phyloP scores from a whole-genome alignment of 1,140 invertebrate species.

The Drosophila lowei region DNA sequence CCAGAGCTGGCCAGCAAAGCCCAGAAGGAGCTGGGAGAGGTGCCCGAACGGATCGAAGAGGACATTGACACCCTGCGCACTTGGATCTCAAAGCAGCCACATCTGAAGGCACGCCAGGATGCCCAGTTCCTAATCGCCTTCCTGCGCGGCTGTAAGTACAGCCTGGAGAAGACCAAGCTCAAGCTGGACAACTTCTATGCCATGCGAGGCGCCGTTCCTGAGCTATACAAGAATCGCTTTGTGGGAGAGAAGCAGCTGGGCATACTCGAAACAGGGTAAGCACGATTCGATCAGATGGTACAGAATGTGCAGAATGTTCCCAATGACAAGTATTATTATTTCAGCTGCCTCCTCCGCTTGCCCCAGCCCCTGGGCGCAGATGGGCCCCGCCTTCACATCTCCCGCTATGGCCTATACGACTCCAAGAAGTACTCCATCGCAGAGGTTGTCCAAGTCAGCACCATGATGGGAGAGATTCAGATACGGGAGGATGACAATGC shows the following conservation, averaged over 20 bases:
- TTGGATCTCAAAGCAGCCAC: constrained; percentile 87
- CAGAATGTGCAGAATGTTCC: neutral
- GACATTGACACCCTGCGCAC: constrained; percentile 85
- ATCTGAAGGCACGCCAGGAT: constrained; percentile 84
- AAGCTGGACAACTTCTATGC: constrained; percentile 88
- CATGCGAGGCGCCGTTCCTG: constrained; percentile 85
- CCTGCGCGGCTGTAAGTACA: constrained; percentile 88
- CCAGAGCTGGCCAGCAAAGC: constrained; percentile 83
- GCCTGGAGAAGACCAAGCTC: constrained; percentile 86
- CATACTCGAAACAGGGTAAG: constrained; percentile 72
- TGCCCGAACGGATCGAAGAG: constrained; percentile 84
- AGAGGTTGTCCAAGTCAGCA: constrained; percentile 82
- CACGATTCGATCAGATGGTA: neutral
- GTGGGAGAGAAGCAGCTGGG: constrained; percentile 71
- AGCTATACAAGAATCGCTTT: constrained; percentile 83
- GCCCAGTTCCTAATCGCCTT: constrained; percentile 86
- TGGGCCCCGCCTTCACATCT: constrained; percentile 84
- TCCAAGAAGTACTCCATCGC: constrained; percentile 82
- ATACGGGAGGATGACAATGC: constrained; percentile 83
- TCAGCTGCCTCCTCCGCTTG: constrained; percentile 72
- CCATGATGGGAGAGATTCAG: constrained; percentile 83
- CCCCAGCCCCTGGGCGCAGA: constrained; percentile 79
- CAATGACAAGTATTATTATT: neutral
- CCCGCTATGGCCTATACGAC: constrained; percentile 84
- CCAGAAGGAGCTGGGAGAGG: constrained; percentile 86